phyloP scores from a whole-genome alignment of 2,113 vertebrate species.

The Haemorhous mexicanus region DNA sequence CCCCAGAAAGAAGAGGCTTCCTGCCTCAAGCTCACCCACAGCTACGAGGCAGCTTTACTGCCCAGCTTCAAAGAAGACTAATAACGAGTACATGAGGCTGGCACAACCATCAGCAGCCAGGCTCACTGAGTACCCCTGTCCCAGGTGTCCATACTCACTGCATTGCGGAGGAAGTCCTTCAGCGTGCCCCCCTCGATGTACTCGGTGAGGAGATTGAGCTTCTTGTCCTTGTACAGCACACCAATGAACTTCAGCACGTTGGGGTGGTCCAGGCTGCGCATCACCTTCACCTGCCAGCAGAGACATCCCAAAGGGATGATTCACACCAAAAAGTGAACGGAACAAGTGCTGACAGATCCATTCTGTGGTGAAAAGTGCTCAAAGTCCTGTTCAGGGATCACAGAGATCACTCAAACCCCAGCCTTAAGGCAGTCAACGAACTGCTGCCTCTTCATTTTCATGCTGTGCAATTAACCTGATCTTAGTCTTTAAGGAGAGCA shows the following conservation, averaged over 20 bases:
- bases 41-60: background rate
- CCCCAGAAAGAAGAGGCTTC: background rate
- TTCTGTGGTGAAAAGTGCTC: background rate
- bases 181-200: slow-evolving; percentile 95
- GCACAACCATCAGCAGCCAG: background rate
- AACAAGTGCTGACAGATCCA: background rate
- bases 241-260: slow-evolving; percentile 95
- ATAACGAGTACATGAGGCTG: background rate
- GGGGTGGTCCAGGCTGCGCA: slow-evolving; percentile 92
- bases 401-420: background rate
- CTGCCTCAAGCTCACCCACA: background rate
- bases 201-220: slow-evolving; percentile 92
- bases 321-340: background rate
- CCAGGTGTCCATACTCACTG: slow-evolving; percentile 70
- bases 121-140: background rate
- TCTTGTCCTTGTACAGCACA: slow-evolving; percentile 96
- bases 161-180: slow-evolving; percentile 92
- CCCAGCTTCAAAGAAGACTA: background rate
- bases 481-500: background rate
- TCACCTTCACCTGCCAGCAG: slow-evolving; percentile 90
- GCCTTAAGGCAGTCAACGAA: background rate
- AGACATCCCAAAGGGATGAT: background rate
- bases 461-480: background rate
- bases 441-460: background rate
- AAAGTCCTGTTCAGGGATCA: background rate